Evolutionary conservation across 2,888 invertebrate species (phyloP), one percentile per base, ranked within the genome.

Genomic region (Lydus trimaculatus): DNA sequence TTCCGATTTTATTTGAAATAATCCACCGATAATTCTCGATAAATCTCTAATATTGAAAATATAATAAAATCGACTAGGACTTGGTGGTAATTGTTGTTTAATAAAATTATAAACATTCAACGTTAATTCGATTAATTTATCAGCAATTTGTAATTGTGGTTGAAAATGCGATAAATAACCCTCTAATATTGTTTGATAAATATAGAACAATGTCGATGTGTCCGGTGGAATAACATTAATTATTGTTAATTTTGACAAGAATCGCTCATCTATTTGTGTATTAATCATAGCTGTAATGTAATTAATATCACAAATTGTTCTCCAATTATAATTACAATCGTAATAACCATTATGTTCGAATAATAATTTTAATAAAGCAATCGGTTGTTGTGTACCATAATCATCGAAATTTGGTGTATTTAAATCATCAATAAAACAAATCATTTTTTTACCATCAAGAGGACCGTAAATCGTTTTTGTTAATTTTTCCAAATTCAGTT

Each of bases 331-430:
- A 81, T 96, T 94, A 64, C 96, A 87, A 84, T 96, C 96, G 82
- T 95, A 97, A 84, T 96, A 91, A 20, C 97, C 97, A 65, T 93
- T 93, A 71, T 91, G 90, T 84, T 97, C 96, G 72, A 97, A 90
- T n/a, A 98, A 84, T 13, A 96, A 86, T 83, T 97, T 97, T n/a
- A 98, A 85, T 43, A 97, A 85, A 0, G 97, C 97, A 75, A 97
- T 95, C 0, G 97, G 97, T 80, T 97, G 97, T 81, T 97, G 97
- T 0, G 96, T 97, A 0, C 97, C 97, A 81, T 97, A 97, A 0
- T 89, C 91, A 80, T 95, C 95, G 59, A 93, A 92, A 85, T 92
- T 89, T 36, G 97, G 97, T 96, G 97, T 97, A 82, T 97, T 96
- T 92, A 97, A 92, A 81, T 98, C 97, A 81, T 98, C 97, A 74